Conservation (phyloP, 2,113 vertebrate species). For the chimpanzee (Pan troglodytes) region NHGRI_mPanTro3-v2.1_pri NC_072421.2:39500001-39500500, state of each 20-base stretch:
- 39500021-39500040: background rate
- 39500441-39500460: no score
- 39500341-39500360: background rate
- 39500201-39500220: background rate
- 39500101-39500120: background rate
- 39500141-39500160: background rate
- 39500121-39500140: background rate
- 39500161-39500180: background rate
- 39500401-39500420: no score
- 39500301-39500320: background rate
- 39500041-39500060: background rate
- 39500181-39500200: background rate
- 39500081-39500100: background rate
- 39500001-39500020: background rate
- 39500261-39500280: background rate
- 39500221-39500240: background rate
- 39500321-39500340: background rate
- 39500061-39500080: constrained; percentile 10
- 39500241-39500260: background rate
- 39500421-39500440: no score
- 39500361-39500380: background rate
- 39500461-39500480: no score
- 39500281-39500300: background rate
- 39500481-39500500: no score
- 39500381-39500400: no score